Conservation (phyloP, 2,113 vertebrate species). For the Eclectus roratus region DNA sequence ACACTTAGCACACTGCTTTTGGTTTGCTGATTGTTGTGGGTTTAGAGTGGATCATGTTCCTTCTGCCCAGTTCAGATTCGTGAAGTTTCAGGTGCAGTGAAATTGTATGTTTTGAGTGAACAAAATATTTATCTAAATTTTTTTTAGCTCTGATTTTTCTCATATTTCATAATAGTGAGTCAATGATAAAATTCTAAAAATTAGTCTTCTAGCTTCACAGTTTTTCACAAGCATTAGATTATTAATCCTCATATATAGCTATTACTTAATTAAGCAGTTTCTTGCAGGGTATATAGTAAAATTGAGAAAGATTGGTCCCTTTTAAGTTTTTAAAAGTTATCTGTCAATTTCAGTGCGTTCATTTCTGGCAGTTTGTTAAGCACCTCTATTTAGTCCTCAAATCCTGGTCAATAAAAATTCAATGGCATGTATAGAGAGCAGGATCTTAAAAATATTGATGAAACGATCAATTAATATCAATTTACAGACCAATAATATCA, state of each 20-base stretch:
- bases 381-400: neutral
- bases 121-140: neutral
- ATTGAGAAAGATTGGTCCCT: neutral
- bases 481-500: neutral
- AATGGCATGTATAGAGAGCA: neutral
- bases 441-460: neutral
- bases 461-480: neutral
- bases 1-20: neutral
- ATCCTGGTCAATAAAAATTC: neutral
- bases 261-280: neutral
- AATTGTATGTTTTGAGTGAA: neutral
- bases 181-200: neutral
- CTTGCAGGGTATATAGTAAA: neutral
- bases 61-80: neutral
- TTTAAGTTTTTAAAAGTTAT: no score
- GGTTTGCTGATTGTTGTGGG: neutral
- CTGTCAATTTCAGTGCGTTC: neutral
- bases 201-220: neutral
- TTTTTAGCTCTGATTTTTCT: neutral
- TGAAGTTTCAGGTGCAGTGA: neutral
- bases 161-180: neutral
- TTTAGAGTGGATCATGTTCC: neutral
- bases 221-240: neutral
- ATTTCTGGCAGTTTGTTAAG: neutral
- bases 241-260: neutral